Percentiles rank a stretch among this genome's conserved stretches.
Evolutionary conservation across 2,797 vertebrate species (phyloP).

Genomic region (Urophycis tenuis): DNA sequence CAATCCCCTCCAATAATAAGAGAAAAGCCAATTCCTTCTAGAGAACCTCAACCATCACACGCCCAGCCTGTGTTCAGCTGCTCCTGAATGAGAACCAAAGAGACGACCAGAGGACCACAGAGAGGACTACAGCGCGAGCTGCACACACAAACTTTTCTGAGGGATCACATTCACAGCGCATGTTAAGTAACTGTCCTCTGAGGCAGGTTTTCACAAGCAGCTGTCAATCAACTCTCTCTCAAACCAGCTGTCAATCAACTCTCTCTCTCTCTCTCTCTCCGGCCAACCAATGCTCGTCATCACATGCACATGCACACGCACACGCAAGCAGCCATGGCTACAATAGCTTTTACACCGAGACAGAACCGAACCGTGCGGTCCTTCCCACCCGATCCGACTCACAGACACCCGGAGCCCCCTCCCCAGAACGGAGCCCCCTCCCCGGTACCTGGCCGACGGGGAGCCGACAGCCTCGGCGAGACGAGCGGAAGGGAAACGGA

Average conservation of each 20-base stretch:
- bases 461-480: conserved; percentile 60
- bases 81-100: too few relatives aligned
- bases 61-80: too few relatives aligned
- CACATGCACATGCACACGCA: background rate
- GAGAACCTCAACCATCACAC: background rate
- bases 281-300: background rate
- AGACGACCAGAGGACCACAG: too few relatives aligned
- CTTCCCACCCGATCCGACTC: conserved; percentile 43
- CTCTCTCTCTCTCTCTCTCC: background rate
- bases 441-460: conserved; percentile 70
- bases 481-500: conserved; percentile 40
- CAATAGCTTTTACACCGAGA: conserved; percentile 39
- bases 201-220: too few relatives aligned
- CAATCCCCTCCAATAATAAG: too few relatives aligned
- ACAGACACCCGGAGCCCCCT: conserved; percentile 8
- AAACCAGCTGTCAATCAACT: too few relatives aligned
- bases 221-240: too few relatives aligned
- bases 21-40: too few relatives aligned
- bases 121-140: too few relatives aligned
- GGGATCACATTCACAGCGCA: conserved; percentile 3
- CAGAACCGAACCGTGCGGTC: conserved; percentile 23
- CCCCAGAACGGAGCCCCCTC: conserved; percentile 50
- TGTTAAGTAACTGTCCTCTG: conserved; percentile 33
- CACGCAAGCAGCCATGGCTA: background rate
- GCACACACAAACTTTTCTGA: too few relatives aligned